A percentile compares a stretch with the other conserved stretches of the same genome.
Conservation (phyloP, 2,113 vertebrate species). For the Corythornis madagascariensis region DNA sequence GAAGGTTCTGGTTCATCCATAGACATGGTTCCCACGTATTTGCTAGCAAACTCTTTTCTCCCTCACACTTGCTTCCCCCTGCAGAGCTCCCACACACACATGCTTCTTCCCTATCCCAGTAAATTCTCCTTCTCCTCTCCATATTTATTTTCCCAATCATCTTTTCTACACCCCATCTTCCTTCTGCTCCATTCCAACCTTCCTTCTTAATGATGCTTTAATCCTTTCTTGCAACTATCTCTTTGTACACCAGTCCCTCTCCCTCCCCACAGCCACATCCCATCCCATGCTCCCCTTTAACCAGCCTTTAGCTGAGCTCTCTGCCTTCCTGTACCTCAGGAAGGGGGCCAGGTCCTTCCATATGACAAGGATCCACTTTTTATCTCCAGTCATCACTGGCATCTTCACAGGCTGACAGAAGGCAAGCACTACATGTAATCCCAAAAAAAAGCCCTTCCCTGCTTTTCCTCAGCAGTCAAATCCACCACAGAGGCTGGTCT, state of each 20-base stretch:
- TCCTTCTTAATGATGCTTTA: background rate
- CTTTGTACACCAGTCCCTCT: background rate
- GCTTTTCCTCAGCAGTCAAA: background rate
- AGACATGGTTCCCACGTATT: background rate
- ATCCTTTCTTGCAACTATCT: background rate
- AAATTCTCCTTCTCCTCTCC: background rate
- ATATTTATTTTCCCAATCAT: background rate
- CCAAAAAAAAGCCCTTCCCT: background rate
- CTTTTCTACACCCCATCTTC: background rate
- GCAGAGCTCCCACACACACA: background rate
- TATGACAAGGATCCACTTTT: background rate
- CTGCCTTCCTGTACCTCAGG: background rate
- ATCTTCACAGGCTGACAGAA: background rate
- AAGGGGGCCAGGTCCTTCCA: background rate
- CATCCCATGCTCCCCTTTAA: background rate
- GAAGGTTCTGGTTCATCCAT: constrained; percentile 49
- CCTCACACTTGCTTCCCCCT: background rate
- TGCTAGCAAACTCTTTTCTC: background rate
- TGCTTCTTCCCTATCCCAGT: background rate
- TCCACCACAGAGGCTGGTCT: background rate
- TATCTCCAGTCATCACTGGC: background rate
- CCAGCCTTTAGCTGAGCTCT: background rate
- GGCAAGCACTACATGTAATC: background rate
- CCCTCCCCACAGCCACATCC: background rate
- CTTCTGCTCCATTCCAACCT: background rate